Evolutionary conservation across 92 coral and sea anemone species (phyloP).

Genomic region (Paramuricea clavata): DNA sequence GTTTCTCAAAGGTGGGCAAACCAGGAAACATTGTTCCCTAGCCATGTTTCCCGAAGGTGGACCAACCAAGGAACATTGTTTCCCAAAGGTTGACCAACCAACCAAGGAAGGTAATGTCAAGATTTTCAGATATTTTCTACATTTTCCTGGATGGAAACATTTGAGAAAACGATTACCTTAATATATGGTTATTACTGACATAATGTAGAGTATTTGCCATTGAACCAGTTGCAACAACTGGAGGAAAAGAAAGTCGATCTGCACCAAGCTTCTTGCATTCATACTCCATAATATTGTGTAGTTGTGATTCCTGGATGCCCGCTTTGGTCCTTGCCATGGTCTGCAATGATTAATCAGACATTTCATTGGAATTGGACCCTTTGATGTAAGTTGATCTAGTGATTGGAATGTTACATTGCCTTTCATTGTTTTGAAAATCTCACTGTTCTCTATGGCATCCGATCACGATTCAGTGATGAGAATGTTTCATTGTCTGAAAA

Average conservation of each 20-base stretch:
- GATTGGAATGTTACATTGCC: too few relatives aligned
- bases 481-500: neutral
- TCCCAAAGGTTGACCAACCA: neutral
- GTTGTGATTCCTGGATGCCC: constrained; percentile 88
- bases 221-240: constrained; percentile 97
- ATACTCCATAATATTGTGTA: constrained; percentile 82
- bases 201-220: constrained; percentile 94
- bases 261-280: constrained; percentile 93
- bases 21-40: neutral
- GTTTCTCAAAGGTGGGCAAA: neutral
- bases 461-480: too few relatives aligned
- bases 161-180: constrained; percentile 66
- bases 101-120: too few relatives aligned
- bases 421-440: too few relatives aligned
- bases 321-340: constrained; percentile 84
- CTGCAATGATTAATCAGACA: constrained; percentile 43
- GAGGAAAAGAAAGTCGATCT: constrained; percentile 90
- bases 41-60: neutral
- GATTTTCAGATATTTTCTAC: too few relatives aligned
- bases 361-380: too few relatives aligned
- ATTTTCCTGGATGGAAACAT: too few relatives aligned
- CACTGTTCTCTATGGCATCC: too few relatives aligned
- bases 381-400: too few relatives aligned
- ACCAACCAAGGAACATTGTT: neutral
- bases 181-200: constrained; percentile 84